phyloP scores from a whole-genome alignment of 2,888 invertebrate genomes.

The Cetonia aurata region DNA sequence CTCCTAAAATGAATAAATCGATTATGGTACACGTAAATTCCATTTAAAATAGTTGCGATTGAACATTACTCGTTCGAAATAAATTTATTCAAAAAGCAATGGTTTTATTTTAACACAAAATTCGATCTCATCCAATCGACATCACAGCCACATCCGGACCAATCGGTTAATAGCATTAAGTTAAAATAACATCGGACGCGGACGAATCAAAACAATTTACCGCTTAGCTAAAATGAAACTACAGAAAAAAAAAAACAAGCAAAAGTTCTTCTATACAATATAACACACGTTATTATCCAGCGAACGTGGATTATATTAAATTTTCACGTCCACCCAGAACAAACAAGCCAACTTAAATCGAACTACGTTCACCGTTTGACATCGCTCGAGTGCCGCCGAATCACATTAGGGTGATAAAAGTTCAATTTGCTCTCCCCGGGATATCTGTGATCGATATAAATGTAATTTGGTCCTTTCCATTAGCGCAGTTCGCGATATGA shows the following conservation, averaged over 20 bases:
- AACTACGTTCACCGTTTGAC: background rate
- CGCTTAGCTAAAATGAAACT: conserved; percentile 6
- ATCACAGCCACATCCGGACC: too few species aligned
- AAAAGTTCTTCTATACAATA: background rate
- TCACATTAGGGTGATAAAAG: conserved; percentile 29
- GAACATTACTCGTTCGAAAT: too few species aligned
- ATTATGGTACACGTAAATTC: too few species aligned
- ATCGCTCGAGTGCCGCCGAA: conserved; percentile 7
- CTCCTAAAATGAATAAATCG: too few species aligned
- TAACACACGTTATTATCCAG: background rate
- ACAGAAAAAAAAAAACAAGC: background rate
- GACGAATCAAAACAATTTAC: background rate
- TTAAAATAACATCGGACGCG: conserved; percentile 22
- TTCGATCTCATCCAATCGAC: too few species aligned
- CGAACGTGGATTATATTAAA: conserved; percentile 8
- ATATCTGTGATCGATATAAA: conserved; percentile 37
- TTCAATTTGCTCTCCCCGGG: conserved; percentile 23
- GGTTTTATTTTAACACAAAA: too few species aligned
- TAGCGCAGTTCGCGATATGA: conserved; percentile 3
- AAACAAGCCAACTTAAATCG: background rate
- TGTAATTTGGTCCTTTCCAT: conserved; percentile 37
- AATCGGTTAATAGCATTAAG: conserved; percentile 25
- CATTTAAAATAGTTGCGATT: too few species aligned
- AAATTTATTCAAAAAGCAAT: too few species aligned
- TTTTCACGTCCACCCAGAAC: conserved; percentile 3